Conservation (phyloP, 2,113 vertebrate genomes). For the Ptychochromis oligacanthus region DNA sequence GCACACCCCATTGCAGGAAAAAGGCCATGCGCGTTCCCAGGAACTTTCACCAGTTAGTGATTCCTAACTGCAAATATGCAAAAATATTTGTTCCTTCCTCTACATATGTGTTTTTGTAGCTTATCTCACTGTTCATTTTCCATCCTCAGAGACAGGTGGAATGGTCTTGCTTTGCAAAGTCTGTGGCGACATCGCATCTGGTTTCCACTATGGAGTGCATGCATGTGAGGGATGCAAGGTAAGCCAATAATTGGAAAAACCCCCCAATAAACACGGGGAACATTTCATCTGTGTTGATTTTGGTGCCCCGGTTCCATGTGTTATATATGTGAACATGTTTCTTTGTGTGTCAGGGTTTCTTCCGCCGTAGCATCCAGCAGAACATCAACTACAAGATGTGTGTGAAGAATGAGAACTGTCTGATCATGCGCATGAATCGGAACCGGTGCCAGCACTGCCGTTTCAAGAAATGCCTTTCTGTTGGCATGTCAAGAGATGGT, state of each 20-base stretch:
- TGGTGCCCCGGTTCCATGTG: background rate
- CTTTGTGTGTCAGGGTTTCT: slow-evolving; percentile 78
- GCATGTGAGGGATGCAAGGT: slow-evolving; percentile 87
- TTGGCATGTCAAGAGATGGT: slow-evolving; percentile 87
- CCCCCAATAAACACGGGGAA: background rate
- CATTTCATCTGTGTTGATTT: background rate
- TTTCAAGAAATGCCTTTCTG: slow-evolving; percentile 85
- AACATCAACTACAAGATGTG: slow-evolving; percentile 88
- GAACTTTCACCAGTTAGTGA: slow-evolving; percentile 81
- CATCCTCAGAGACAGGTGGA: slow-evolving; percentile 78
- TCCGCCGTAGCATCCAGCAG: slow-evolving; percentile 86
- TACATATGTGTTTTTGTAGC: background rate
- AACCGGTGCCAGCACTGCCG: slow-evolving; percentile 86
- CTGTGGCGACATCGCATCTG: slow-evolving; percentile 84
- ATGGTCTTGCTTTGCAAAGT: slow-evolving; percentile 87
- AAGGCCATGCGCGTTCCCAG: slow-evolving; percentile 74
- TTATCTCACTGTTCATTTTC: slow-evolving; percentile 6
- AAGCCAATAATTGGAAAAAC: slow-evolving; percentile 1
- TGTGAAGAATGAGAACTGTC: slow-evolving; percentile 84
- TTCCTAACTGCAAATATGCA: background rate
- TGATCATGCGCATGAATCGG: slow-evolving; percentile 86
- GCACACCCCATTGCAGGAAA: slow-evolving; percentile 76
- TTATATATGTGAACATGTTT: background rate
- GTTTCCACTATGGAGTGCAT: slow-evolving; percentile 86
- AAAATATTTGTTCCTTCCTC: background rate